phyloP scores from a whole-genome alignment of 2,888 invertebrate species.

The Pogonocherus hispidulus region DNA sequence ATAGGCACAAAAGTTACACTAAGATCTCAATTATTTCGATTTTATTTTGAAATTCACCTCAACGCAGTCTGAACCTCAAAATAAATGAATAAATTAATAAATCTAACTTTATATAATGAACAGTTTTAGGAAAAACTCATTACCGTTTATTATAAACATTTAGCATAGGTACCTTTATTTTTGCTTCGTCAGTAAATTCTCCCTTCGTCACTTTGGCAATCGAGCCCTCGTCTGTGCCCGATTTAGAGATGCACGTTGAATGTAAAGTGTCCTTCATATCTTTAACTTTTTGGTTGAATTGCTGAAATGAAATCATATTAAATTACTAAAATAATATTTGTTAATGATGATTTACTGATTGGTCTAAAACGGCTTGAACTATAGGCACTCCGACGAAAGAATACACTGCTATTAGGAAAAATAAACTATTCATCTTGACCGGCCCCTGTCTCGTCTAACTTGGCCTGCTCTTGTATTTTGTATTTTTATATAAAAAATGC shows the following conservation, averaged over 20 bases:
- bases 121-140: too few relatives aligned
- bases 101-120: too few relatives aligned
- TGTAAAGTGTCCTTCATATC: constrained; percentile 1
- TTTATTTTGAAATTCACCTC: too few relatives aligned
- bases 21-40: too few relatives aligned
- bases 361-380: background rate
- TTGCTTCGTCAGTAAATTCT: constrained; percentile 5
- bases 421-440: background rate
- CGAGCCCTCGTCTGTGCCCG: constrained; percentile 5
- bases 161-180: constrained; percentile 30
- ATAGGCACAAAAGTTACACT: too few relatives aligned
- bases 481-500: background rate
- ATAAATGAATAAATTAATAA: too few relatives aligned
- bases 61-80: too few relatives aligned
- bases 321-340: background rate
- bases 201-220: background rate
- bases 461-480: background rate
- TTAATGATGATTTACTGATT: background rate
- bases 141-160: too few relatives aligned
- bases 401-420: background rate
- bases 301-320: background rate
- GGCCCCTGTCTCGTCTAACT: too few relatives aligned
- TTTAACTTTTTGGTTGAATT: background rate
- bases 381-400: background rate
- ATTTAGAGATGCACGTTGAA: background rate